Base-by-base conservation (phyloP, 2,113 vertebrate genomes). In the Parus major region DNA sequence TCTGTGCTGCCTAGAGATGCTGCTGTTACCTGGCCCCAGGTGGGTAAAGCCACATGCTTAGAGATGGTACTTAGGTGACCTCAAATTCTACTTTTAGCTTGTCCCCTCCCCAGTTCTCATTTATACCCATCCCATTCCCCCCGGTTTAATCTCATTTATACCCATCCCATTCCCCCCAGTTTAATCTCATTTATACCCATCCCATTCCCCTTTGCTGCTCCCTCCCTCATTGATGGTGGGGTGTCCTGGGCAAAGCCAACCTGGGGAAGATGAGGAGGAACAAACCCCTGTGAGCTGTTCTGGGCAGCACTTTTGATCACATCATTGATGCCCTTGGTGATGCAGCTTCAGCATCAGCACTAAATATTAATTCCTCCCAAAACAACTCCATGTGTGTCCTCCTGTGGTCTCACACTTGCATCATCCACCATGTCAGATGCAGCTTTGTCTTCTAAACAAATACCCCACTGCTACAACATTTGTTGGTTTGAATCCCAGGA, bases 141-240 rank as follows among this genome's bases (percentile, higher is more conserved):
- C n/a, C n/a, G 7, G 4, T 68, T 53, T 39, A 39, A 5, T n/a
- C 47, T 68, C 53, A 2, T 61, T 73, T 39, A 11, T 0, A 2
- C 44, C 55, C 36, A 18, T 57, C 42, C 50, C 31, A 12, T 44
- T 63, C 11, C 65, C 33, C 14, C 24, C 25, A 7, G 4, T 68
- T 53, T 39, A 39, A 5, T n/a, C 47, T 68, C 53, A 2, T 61
- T 73, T 39, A 11, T 0, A 2, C 44, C 55, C 36, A 18, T 57
- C 42, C 50, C 31, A 12, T 44, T 63, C 11, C 65, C 35, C 42
- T 19, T 15, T 46, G 46, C 52, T 24, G 16, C 33, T 80, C n/a
- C 24, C 42, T 42, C 22, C 12, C 47, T 61, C 15, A 5, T 12
- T 0, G 0, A 5, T 1, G 3, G 9, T 28, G 50, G 23, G 9